Conservation (phyloP, 1,140 invertebrate species). For the Cardiocondyla obscurior region DNA sequence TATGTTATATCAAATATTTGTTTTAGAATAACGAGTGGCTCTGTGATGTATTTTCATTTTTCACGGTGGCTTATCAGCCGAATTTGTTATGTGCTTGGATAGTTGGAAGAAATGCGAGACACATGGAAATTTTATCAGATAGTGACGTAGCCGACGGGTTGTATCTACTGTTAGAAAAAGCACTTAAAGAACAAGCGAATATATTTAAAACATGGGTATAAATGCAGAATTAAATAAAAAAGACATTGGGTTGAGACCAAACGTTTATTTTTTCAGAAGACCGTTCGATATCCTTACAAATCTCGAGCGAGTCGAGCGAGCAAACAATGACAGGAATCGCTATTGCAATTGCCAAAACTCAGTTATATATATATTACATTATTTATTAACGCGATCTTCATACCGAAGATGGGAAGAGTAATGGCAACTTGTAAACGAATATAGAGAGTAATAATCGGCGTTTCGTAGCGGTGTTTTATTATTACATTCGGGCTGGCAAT, state of each 20-base stretch:
- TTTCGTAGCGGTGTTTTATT: conserved; percentile 72
- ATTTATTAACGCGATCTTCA: background rate
- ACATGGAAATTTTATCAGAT: conserved; percentile 85
- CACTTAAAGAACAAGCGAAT: conserved; percentile 81
- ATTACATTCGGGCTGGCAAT: conserved; percentile 75
- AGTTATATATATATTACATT: background rate
- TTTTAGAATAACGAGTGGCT: conserved; percentile 85
- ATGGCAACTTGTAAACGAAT: background rate
- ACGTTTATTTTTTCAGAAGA: conserved; percentile 29
- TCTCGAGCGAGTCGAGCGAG: background rate
- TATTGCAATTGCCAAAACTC: conserved; percentile 34
- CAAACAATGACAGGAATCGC: background rate
- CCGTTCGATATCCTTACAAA: background rate
- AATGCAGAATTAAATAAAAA: conserved; percentile 16
- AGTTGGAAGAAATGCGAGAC: conserved; percentile 84
- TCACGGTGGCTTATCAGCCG: conserved; percentile 87
- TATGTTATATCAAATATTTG: conserved; percentile 25
- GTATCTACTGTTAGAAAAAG: conserved; percentile 82
- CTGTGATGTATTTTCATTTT: conserved; percentile 87
- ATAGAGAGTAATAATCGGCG: background rate
- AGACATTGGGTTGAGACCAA: background rate
- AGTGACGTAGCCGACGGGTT: conserved; percentile 82
- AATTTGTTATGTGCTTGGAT: conserved; percentile 88
- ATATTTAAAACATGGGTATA: too few relatives aligned
- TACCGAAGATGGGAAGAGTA: background rate